phyloP scores from a whole-genome alignment of 2,797 vertebrate species.

The Heteromormyrus szaboi region DNA sequence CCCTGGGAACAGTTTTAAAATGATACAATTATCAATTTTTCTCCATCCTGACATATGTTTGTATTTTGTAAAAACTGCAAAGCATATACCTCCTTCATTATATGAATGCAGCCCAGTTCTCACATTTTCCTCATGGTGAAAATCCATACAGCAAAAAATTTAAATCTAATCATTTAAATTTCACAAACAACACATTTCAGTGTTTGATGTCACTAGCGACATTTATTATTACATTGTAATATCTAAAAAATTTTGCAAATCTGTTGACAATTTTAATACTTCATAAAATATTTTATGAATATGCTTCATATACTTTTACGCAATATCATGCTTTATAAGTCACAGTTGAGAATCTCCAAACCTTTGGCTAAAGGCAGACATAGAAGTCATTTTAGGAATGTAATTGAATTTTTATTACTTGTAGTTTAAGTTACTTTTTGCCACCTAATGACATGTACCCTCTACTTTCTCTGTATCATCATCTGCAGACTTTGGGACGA shows the following conservation, averaged over 20 bases:
- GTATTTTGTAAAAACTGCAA: background rate
- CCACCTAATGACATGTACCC: background rate
- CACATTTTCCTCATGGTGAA: background rate
- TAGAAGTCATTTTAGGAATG: background rate
- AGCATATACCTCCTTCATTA: background rate
- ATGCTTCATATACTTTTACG: background rate
- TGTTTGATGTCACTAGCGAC: background rate
- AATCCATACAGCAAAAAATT: background rate
- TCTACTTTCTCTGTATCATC: background rate
- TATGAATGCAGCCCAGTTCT: background rate
- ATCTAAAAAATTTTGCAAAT: background rate
- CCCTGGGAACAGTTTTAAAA: background rate
- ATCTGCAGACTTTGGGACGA: conserved; percentile 87
- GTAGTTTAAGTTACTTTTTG: background rate
- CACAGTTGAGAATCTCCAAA: background rate
- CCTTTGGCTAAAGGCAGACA: background rate
- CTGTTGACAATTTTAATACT: background rate
- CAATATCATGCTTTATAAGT: background rate
- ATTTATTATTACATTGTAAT: background rate
- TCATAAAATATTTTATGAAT: background rate
- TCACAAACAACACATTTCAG: background rate
- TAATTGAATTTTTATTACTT: background rate
- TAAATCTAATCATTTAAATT: background rate
- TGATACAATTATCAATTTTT: background rate
- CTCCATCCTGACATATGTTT: background rate